Evolutionary conservation across 1,140 invertebrate species (phyloP), one percentile per base, ranked within the genome.

Genomic region (Trichogramma pretiosum): DNA sequence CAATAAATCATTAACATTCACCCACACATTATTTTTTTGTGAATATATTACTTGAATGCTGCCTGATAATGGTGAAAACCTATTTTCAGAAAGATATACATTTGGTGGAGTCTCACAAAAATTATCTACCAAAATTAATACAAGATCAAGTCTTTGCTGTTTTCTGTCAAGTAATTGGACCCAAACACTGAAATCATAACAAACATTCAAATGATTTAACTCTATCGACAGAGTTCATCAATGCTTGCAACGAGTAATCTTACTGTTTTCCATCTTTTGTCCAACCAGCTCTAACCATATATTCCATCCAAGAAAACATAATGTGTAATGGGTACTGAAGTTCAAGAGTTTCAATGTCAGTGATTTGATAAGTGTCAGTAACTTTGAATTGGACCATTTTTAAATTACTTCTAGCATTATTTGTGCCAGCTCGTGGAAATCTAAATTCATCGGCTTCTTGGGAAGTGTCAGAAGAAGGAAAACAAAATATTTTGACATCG

Each of bases 261-360:
- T 74, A 95, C 91, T 81, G 84, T 64, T 85, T 77, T 26, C 85
- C 84, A 67, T 91, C 84, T 2, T 89, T 85, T 0, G 87, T 90
- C 93, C 93, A 98, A 1, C 93, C 93, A 24, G 87, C 87, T 56
- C 93, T 76, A 1, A 94, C 87, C 52, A 98, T 75, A 67, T 98
- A 98, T 61, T 98, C 94, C 70, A 86, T 82, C 85, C 88, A 92
- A 0, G 89, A 85, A 64, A 93, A 95, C 44, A 89, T 76, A 16
- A 80, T 78, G 16, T 79, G 75, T 9, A 94, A 65, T 3, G 83
- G 79, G 58, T 83, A 82, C 21, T 81, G 76, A 40, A 93, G 63
- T 54, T 89, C 85, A 54, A 84, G 71, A 52, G 77, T 78, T 51
- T 77, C 77, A 37, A 84, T 68, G 57, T 85, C 77, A 16, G 74